phyloP scores from a whole-genome alignment of 2,888 invertebrate genomes.

The Nebria salina region DNA sequence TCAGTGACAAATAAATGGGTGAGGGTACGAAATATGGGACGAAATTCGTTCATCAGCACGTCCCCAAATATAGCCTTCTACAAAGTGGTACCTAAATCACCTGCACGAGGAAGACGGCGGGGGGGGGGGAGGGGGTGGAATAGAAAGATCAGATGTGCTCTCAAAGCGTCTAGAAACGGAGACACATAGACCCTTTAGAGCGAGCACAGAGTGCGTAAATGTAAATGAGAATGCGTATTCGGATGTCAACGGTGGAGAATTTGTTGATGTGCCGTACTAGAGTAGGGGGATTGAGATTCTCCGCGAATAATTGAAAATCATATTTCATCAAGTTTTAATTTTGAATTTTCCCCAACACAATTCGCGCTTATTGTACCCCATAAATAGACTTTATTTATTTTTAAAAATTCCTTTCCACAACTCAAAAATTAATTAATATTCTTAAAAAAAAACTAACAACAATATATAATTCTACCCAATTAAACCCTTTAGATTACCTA shows the following conservation, averaged over 20 bases:
- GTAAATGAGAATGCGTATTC: slow-evolving; percentile 13
- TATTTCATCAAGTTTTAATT: slow-evolving; percentile 46
- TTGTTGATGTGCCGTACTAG: slow-evolving; percentile 29
- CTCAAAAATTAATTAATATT: background rate
- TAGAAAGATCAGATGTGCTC: background rate
- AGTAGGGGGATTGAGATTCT: slow-evolving; percentile 14
- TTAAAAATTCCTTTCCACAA: background rate
- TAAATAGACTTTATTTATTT: background rate
- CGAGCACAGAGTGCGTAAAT: slow-evolving; percentile 8
- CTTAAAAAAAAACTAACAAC: background rate
- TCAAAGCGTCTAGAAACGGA: background rate
- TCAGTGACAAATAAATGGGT: background rate
- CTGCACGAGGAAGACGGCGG: background rate
- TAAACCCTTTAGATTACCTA: background rate
- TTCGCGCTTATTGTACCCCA: background rate
- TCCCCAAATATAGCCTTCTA: slow-evolving; percentile 14
- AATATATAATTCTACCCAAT: background rate
- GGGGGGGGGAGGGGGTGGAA: background rate
- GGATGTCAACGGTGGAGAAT: slow-evolving; percentile 25
- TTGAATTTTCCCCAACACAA: slow-evolving; percentile 7
- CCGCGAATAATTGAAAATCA: slow-evolving; percentile 46
- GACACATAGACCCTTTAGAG: background rate
- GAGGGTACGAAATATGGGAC: background rate
- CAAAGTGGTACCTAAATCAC: slow-evolving; percentile 18
- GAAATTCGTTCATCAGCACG: slow-evolving; percentile 26